Percentiles rank a stretch among this genome's conserved stretches.
These are phyloP conservation scores for Eubasilissa regina DNA, from an alignment of 1,140 invertebrate species.

Conservation along the genomic window DNA sequence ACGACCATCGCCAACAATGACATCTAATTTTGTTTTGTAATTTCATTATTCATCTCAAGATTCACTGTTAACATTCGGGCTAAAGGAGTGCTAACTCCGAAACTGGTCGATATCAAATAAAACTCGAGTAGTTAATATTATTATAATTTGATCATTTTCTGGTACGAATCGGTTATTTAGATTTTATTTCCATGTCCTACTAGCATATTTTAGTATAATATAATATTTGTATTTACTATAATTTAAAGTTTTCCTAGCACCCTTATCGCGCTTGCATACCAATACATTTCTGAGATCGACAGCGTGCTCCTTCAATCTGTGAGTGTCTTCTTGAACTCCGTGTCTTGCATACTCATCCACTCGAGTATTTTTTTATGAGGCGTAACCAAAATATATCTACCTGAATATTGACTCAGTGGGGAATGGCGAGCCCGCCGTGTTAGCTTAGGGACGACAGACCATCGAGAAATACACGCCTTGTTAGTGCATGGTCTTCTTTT, in stretches of 20 bases:
- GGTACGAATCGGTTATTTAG: no score
- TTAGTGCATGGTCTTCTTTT: slow-evolving; percentile 21
- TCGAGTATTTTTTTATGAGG: slow-evolving; percentile 1
- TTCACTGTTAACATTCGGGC: no score
- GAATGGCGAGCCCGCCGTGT: slow-evolving; percentile 46
- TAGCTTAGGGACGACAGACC: slow-evolving; percentile 45
- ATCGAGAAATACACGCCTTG: slow-evolving; percentile 38
- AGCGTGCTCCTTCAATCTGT: slow-evolving; percentile 3
- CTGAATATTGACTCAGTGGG: slow-evolving; percentile 20
- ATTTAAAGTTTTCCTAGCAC: not conserved
- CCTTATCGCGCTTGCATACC: not conserved
- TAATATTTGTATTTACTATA: no score
- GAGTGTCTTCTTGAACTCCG: slow-evolving; percentile 23
- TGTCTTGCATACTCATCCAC: slow-evolving; percentile 39
- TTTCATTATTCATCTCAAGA: no score
- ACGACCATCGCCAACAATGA: no score
- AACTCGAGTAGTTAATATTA: no score
- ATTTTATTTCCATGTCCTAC: no score
- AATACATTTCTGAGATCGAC: not conserved
- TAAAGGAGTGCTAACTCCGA: no score
- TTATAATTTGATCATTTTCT: no score
- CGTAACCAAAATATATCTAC: slow-evolving; percentile 16
- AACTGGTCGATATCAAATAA: no score
- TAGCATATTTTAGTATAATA: no score
- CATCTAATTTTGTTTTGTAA: no score